Evolutionary conservation across 1,140 invertebrate genomes (phyloP).

Genomic region (Drosophila biarmipes): DNA sequence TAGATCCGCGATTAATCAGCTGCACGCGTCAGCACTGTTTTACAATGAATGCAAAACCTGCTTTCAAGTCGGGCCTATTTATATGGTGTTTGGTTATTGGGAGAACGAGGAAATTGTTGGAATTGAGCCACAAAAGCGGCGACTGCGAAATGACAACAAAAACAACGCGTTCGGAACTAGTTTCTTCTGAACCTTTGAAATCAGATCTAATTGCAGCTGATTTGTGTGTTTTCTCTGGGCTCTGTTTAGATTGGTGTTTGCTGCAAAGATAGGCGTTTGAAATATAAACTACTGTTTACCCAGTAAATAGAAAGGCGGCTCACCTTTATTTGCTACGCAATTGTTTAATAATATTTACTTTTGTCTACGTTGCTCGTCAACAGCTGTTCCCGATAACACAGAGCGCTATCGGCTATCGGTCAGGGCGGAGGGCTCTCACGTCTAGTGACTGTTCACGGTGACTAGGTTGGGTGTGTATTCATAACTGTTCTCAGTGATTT

Average conservation of each 20-base stretch:
- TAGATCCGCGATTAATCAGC: neutral
- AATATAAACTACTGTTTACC: neutral
- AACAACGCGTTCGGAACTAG: constrained; percentile 13
- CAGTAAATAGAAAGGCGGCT: neutral
- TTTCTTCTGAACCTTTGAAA: constrained; percentile 2
- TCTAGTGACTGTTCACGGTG: neutral
- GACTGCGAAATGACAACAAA: neutral
- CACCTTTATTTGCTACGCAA: neutral
- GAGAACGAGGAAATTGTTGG: constrained; percentile 44
- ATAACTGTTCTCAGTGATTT: neutral
- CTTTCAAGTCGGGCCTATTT: constrained; percentile 56
- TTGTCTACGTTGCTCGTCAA: constrained; percentile 20
- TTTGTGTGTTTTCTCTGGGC: neutral
- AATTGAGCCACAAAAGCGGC: constrained; percentile 27
- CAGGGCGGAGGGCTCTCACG: neutral
- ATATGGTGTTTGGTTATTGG: constrained; percentile 24
- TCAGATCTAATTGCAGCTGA: constrained; percentile 7
- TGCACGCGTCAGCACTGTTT: constrained; percentile 57
- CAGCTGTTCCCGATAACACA: constrained; percentile 6
- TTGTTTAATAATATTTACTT: constrained; percentile 28
- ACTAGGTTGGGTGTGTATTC: neutral
- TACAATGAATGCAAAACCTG: constrained; percentile 66
- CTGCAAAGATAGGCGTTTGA: too few relatives aligned
- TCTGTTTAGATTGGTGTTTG: neutral
- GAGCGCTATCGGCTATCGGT: constrained; percentile 1